phyloP scores from a whole-genome alignment of 1,140 invertebrate genomes.

The Odontomachus brunneus region DNA sequence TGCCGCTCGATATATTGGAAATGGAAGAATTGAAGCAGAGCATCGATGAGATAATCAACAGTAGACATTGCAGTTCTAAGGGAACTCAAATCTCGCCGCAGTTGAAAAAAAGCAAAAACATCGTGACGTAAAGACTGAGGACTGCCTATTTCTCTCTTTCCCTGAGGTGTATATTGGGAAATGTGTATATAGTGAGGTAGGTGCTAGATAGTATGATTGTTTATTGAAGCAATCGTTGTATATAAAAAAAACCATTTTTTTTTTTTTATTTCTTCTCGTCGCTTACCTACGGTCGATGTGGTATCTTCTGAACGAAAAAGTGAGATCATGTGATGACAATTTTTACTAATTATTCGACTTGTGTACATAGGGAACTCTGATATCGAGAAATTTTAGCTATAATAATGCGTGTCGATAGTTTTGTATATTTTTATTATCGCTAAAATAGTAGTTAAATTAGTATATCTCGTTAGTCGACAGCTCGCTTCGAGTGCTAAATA shows the following conservation, averaged over 20 bases:
- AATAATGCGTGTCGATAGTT: constrained; percentile 54
- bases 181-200: not conserved
- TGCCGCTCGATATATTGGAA: constrained; percentile 83
- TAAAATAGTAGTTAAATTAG: constrained; percentile 45
- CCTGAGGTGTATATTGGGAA: not conserved
- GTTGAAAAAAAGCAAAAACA: constrained; percentile 78
- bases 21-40: constrained; percentile 83
- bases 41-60: constrained; percentile 83
- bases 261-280: too few relatives aligned
- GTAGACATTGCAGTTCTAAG: constrained; percentile 79
- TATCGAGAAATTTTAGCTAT: constrained; percentile 1
- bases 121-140: constrained; percentile 55
- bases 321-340: too few relatives aligned
- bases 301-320: too few relatives aligned
- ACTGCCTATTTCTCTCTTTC: constrained; percentile 1
- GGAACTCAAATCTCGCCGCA: constrained; percentile 82
- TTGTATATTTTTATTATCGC: constrained; percentile 59
- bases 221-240: constrained; percentile 30
- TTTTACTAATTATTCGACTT: not conserved
- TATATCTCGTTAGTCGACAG: constrained; percentile 21
- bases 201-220: constrained; percentile 17
- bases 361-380: constrained; percentile 12
- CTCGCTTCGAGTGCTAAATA: constrained; percentile 41
- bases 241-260: too few relatives aligned
- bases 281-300: too few relatives aligned